Base-by-base conservation (phyloP, 2,888 invertebrate species). In the Tipula lateralis region DNA sequence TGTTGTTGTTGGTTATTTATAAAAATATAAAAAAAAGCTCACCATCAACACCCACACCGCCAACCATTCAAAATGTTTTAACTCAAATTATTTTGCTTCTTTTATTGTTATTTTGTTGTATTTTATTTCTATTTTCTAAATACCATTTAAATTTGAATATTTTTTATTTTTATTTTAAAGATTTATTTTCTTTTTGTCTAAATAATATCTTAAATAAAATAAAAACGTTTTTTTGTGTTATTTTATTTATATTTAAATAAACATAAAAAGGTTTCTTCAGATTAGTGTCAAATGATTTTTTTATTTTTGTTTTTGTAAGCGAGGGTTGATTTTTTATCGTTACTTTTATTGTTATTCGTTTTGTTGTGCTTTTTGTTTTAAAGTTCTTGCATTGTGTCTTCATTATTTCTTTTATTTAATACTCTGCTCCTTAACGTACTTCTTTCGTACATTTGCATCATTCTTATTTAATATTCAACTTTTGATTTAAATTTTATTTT, bases 241-340 rank as follows among this genome's bases (percentile, higher is more conserved):
- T 50, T 50, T 50, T 50, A 50, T 44, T 44, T 44, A n/a, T 13
- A 50, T 50, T 50, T 50, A 50, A 50, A 50, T 50, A 50, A 50
- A 50, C 50, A 50, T 50, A 50, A 50, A 50, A 50, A 50, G 50
- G 50, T 50, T 50, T 24, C 50, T 19, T 50, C 50, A 50, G 50
- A 50, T 50, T 50, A 50, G 50, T 50, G 50, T 50, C 50, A 50
- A 50, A 50, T 50, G 50, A 50, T 50, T 50, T 50, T 50, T 50
- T 50, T 19, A 50, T 50, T 50, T 50, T 50, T 50, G 4, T 50
- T 50, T 50, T 50, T 24, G 1, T 7, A 50, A 24, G 50, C 50
- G 19, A 24, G 50, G 50, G 50, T 50, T 50, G 50, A 50, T 50
- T 50, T 50, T 50, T 50, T 50, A 50, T 24, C 7, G 50, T 50